phyloP scores from a whole-genome alignment of 2,888 invertebrate species.

The Cetonia aurata region DNA sequence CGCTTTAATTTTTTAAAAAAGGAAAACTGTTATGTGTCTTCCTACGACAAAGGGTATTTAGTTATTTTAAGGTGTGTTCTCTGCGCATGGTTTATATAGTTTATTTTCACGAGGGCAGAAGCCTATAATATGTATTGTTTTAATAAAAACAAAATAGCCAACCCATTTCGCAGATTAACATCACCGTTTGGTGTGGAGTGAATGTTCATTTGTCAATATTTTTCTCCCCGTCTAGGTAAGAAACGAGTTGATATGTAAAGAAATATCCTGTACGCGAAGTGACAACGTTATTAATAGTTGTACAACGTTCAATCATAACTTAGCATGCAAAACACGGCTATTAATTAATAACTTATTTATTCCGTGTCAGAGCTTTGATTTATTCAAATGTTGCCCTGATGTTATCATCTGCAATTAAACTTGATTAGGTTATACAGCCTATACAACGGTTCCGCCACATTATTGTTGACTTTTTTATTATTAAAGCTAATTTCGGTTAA shows the following conservation, averaged over 20 bases:
- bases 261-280: neutral
- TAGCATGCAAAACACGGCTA: too few relatives aligned
- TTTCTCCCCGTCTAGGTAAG: constrained; percentile 19
- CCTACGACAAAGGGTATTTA: constrained; percentile 56
- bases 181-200: neutral
- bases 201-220: constrained; percentile 23
- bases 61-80: constrained; percentile 60
- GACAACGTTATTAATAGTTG: constrained; percentile 30
- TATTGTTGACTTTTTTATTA: too few relatives aligned
- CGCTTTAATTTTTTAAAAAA: constrained; percentile 34
- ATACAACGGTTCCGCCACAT: too few relatives aligned
- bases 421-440: too few relatives aligned
- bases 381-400: too few relatives aligned
- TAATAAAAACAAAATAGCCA: neutral
- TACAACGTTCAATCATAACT: constrained; percentile 11
- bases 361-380: too few relatives aligned
- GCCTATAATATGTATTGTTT: neutral
- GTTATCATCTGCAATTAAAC: too few relatives aligned
- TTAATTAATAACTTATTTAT: too few relatives aligned
- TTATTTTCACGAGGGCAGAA: constrained; percentile 39
- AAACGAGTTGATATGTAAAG: neutral
- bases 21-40: constrained; percentile 44
- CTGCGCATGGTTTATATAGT: constrained; percentile 59
- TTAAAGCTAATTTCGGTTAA: too few relatives aligned
- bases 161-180: neutral